Percentiles rank a stretch among this genome's conserved stretches.
These are phyloP conservation scores for Gobio occitaniae DNA, from an alignment of 2,797 vertebrate species.

Conservation along the genomic window DNA sequence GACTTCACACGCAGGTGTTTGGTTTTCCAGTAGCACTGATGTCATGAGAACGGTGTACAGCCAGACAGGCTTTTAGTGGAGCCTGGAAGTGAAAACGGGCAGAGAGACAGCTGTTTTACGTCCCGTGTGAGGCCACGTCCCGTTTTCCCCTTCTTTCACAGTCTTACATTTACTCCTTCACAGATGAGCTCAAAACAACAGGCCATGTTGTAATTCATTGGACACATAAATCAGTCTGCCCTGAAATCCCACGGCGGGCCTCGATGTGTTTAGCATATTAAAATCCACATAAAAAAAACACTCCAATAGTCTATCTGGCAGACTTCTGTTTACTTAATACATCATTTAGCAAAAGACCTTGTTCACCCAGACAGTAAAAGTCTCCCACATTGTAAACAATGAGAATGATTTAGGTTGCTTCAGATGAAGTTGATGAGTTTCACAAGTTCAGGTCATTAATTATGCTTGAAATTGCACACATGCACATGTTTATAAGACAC, in stretches of 20 bases:
- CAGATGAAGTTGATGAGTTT: constrained; percentile 30
- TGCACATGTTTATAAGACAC: constrained; percentile 20
- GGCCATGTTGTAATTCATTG: constrained; percentile 53
- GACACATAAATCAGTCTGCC: constrained; percentile 46
- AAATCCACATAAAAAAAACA: constrained; percentile 43
- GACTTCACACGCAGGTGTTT: constrained; percentile 66
- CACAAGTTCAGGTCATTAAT: constrained; percentile 5
- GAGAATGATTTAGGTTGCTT: not conserved
- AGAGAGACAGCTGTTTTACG: constrained; percentile 60
- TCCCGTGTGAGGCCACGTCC: constrained; percentile 54
- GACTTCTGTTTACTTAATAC: constrained; percentile 31
- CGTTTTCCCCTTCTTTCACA: constrained; percentile 34
- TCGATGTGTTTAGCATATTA: constrained; percentile 35
- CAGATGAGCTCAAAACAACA: constrained; percentile 12
- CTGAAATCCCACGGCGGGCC: constrained; percentile 34
- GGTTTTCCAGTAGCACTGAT: constrained; percentile 65
- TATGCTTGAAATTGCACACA: not conserved
- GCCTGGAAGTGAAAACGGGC: constrained; percentile 26
- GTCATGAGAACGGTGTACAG: constrained; percentile 62
- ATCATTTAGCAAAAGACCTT: constrained; percentile 26
- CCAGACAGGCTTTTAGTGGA: constrained; percentile 53
- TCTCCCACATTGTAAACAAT: constrained; percentile 4
- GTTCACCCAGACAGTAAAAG: constrained; percentile 1
- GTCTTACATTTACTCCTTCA: constrained; percentile 29
- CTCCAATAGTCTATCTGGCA: constrained; percentile 19